Evolutionary conservation across 2,113 vertebrate genomes (phyloP).

Genomic region (Elanoides forficatus): DNA sequence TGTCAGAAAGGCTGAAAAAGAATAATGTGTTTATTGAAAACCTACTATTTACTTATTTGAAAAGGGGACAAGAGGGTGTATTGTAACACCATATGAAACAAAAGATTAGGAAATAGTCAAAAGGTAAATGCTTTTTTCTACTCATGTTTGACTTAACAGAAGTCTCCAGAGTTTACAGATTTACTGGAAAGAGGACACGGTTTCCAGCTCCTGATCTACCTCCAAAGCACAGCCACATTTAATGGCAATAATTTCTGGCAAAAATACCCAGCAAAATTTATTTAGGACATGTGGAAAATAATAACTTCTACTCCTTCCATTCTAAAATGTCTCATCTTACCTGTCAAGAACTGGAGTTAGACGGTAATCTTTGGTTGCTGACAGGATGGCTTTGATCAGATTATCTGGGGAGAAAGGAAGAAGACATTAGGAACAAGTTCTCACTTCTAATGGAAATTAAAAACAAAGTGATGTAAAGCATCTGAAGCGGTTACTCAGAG

Average conservation of each 20-base stretch:
- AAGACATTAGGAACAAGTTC: slow-evolving; percentile 29
- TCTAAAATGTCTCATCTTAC: slow-evolving; percentile 66
- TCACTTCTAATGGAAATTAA: neutral
- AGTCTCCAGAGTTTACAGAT: neutral
- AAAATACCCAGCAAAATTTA: neutral
- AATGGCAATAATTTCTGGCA: neutral
- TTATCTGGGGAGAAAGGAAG: slow-evolving; percentile 81
- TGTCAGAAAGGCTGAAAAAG: neutral
- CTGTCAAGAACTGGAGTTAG: slow-evolving; percentile 89
- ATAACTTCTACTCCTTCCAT: neutral
- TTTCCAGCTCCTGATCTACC: neutral
- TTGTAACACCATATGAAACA: neutral
- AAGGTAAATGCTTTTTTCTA: neutral
- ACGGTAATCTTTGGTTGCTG: slow-evolving; percentile 86
- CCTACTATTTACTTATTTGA: neutral
- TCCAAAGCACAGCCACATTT: neutral
- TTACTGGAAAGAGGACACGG: neutral
- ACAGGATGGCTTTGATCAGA: slow-evolving; percentile 91
- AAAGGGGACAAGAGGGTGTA: neutral
- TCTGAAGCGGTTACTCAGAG: neutral
- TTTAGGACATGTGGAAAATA: neutral
- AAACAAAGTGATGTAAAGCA: neutral
- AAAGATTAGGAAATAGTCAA: neutral
- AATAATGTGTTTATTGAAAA: neutral
- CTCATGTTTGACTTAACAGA: neutral